These are phyloP conservation scores for Nymphalis c-album DNA, from an alignment of 2,888 invertebrate species.

Conservation along the genomic window DNA sequence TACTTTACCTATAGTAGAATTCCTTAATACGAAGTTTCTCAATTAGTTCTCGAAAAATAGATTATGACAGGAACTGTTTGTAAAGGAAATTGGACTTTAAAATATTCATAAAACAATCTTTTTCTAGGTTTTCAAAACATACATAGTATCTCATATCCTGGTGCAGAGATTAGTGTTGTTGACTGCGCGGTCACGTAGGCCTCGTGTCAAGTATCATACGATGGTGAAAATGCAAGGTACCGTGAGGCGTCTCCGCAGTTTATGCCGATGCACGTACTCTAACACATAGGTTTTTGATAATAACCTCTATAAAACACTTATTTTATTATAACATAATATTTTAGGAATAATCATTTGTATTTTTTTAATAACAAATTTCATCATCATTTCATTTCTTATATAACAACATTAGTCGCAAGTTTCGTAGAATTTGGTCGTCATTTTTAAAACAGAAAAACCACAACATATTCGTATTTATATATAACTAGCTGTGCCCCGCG, in stretches of 20 bases:
- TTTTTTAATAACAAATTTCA: too few relatives aligned
- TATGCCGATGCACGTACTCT: not conserved
- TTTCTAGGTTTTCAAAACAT: not conserved
- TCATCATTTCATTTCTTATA: too few relatives aligned
- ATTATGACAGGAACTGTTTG: too few relatives aligned
- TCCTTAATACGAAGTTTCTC: too few relatives aligned
- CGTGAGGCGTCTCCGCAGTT: slow-evolving; percentile 1
- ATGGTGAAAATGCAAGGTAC: slow-evolving; percentile 10
- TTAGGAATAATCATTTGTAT: not conserved
- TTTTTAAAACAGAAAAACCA: too few relatives aligned
- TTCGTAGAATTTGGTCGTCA: too few relatives aligned
- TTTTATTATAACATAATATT: not conserved
- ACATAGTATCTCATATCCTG: slow-evolving; percentile 15
- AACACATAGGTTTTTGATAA: not conserved
- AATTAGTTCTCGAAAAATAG: too few relatives aligned
- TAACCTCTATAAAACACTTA: not conserved
- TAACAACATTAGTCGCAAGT: too few relatives aligned
- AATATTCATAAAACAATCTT: not conserved
- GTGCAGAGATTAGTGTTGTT: slow-evolving; percentile 23
- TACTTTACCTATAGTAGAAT: too few relatives aligned
- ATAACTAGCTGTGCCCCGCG: too few relatives aligned
- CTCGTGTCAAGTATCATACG: slow-evolving; percentile 25
- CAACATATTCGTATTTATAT: too few relatives aligned
- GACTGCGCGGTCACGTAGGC: slow-evolving; percentile 26
- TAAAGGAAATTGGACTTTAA: not conserved